These are phyloP conservation scores for Seira sanloemensis DNA, from an alignment of 2,888 invertebrate species.

Conservation along the genomic window DNA sequence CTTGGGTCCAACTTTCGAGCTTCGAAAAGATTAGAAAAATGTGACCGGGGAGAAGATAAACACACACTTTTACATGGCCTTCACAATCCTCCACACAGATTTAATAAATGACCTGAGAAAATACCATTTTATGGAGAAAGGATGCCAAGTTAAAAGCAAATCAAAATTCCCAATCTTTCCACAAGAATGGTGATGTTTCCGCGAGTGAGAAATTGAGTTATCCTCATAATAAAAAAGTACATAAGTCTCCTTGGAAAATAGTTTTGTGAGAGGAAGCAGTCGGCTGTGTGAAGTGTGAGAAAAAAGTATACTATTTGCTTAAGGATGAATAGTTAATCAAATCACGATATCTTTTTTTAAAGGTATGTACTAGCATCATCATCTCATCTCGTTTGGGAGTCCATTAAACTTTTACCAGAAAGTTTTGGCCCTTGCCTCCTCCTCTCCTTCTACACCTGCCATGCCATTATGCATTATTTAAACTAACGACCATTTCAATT, in stretches of 20 bases:
- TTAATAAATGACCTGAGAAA: no score
- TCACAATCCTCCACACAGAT: no score
- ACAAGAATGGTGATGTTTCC: no score
- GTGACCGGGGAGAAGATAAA: no score
- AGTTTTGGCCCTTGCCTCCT: not conserved
- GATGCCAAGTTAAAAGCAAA: not conserved
- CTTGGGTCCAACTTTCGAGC: no score
- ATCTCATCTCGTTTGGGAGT: not conserved
- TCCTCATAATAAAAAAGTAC: no score
- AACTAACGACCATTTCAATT: constrained; percentile 65
- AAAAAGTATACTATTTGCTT: not conserved
- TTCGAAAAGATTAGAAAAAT: no score
- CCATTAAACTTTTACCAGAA: not conserved
- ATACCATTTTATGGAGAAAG: no score
- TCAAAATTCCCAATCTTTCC: no score
- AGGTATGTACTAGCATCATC: not conserved
- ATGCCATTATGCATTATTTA: constrained; percentile 41
- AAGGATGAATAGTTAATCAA: constrained; percentile 1
- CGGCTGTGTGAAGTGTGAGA: not conserved
- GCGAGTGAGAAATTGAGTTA: no score
- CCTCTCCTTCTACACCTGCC: constrained; percentile 2
- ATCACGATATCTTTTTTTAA: not conserved
- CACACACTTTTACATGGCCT: no score
- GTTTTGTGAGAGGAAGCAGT: not conserved
- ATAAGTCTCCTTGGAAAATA: not conserved